These are phyloP conservation scores for Erythrolamprus reginae DNA, from an alignment of 2,113 vertebrate species.

Conservation along the genomic window DNA sequence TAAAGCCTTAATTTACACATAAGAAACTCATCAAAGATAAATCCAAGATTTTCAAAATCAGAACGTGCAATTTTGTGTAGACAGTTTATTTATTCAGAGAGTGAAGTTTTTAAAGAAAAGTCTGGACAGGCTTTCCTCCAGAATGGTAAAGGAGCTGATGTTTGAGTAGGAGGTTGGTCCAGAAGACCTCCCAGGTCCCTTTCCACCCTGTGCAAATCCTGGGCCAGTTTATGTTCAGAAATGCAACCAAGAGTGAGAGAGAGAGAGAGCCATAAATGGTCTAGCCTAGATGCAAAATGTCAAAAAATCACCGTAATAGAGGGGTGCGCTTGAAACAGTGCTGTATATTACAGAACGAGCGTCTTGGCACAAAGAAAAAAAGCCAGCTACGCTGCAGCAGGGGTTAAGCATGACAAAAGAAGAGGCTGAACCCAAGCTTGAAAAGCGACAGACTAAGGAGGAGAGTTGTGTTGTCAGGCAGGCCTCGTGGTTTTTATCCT, in stretches of 20 bases:
- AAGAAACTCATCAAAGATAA: constrained; percentile 12
- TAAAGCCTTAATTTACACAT: neutral
- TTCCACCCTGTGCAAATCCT: neutral
- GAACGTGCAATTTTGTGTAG: constrained; percentile 43
- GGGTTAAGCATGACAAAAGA: neutral
- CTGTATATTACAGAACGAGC: neutral
- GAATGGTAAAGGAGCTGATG: neutral
- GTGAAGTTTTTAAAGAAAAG: neutral
- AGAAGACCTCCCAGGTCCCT: neutral
- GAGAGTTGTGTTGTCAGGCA: too few relatives aligned
- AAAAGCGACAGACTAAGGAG: neutral
- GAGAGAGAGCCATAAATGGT: neutral
- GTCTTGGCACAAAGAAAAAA: neutral
- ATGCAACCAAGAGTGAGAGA: neutral
- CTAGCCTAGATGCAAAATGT: neutral
- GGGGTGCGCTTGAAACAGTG: neutral
- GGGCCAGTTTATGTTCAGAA: constrained; percentile 4
- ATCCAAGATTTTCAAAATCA: constrained; percentile 38
- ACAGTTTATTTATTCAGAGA: constrained; percentile 33
- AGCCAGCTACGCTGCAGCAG: neutral
- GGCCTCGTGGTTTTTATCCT: neutral
- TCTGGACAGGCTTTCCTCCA: neutral
- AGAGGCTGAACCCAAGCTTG: neutral
- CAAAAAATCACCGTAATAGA: neutral
- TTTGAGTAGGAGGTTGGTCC: neutral